These are phyloP conservation scores for Trogon melanurus DNA, from an alignment of 2,113 vertebrate species.

Conservation along the genomic window DNA sequence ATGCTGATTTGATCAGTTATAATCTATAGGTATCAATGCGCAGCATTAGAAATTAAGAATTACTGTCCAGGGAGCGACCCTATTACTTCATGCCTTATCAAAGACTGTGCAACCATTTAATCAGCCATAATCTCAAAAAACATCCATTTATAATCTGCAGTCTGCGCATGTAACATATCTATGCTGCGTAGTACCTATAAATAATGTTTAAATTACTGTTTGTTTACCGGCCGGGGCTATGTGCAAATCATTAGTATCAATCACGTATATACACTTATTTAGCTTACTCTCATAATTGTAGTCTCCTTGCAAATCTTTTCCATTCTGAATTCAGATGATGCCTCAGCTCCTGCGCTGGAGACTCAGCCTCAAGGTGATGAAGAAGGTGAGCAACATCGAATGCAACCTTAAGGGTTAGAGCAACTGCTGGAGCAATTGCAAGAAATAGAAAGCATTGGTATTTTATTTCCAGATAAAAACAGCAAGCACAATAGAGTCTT, in stretches of 20 bases:
- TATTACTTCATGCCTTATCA: background rate
- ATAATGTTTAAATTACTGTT: background rate
- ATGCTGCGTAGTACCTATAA: background rate
- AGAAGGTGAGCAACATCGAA: constrained; percentile 84
- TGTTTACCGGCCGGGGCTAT: constrained; percentile 78
- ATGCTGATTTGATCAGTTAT: background rate
- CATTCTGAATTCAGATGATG: constrained; percentile 99
- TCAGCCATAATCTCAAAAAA: background rate
- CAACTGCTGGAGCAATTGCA: background rate
- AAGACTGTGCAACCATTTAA: background rate
- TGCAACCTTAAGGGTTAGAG: background rate
- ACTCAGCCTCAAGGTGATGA: constrained; percentile 89
- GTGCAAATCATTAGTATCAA: constrained; percentile 77
- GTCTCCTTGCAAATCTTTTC: constrained; percentile 99
- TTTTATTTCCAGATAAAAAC: background rate
- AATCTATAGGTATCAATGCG: background rate
- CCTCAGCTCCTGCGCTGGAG: constrained; percentile 84
- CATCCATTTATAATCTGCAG: background rate
- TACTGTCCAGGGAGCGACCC: background rate
- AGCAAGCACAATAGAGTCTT: background rate
- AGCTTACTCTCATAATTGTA: constrained; percentile 94
- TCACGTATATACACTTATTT: constrained; percentile 77
- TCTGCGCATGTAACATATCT: background rate
- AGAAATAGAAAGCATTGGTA: background rate
- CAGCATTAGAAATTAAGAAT: background rate